Base-by-base conservation (phyloP, 2,113 vertebrate genomes). In the rat (Rattus norvegicus) region DNA sequence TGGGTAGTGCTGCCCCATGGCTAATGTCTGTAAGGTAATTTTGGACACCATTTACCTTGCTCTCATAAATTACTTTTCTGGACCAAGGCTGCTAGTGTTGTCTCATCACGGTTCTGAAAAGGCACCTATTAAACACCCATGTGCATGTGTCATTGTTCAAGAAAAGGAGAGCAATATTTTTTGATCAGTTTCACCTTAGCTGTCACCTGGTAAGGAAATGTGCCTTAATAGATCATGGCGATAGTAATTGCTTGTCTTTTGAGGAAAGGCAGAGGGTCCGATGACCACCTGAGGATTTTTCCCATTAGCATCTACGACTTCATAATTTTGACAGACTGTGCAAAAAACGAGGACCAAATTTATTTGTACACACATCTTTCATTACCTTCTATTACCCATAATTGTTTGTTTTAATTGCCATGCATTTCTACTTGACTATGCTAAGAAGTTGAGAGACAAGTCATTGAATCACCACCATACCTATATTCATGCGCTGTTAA, bases 151-250 rank as follows among this genome's bases (percentile, higher is more conserved):
- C 97, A 96, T 91, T 96, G 90, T 94, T 97, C 95, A 95, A 96
- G 92, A 97, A 95, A 43, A 89, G 47, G 88, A 95, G 77, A 94
- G 95, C 91, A 95, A 93, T 95, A 97, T 96, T 95, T 98, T 98
- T 97, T 39, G 43, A 92, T 97, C 86, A 92, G 73, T 70, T 90
- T 97, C 95, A 97, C 91, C 92, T 97, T 97, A 90, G 86, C 90
- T 98, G 96, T 98, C 97, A 97, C 91, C 95, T 93, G 49, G 69
- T 97, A 96, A 97, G 95, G 92, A 97, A 96, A 96, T 95, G 94
- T 95, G 93, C 92, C 83, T 97, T 96, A 97, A 97, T 96, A 97
- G 94, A 97, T 97, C 96, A 96, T 90, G 87, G 19, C 30, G 89
- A 92, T 96, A 96, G 90, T 95, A 97, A 96, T 92, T 97, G 94